A percentile compares a stretch with the other conserved stretches of the same genome.
Conservation (phyloP, 2,113 vertebrate genomes). For the Halichoeres trimaculatus region DNA sequence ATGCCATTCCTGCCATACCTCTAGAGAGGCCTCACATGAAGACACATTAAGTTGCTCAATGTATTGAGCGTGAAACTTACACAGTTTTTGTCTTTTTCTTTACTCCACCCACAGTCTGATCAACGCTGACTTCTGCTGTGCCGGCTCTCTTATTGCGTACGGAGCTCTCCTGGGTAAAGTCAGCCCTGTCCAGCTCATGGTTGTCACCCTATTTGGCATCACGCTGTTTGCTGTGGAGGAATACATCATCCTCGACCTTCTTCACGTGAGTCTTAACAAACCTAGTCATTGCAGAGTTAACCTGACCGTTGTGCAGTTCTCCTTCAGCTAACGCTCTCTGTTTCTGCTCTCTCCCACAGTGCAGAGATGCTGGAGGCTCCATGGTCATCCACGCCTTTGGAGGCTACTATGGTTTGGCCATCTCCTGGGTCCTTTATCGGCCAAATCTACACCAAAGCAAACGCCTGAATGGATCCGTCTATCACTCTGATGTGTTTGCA, state of each 20-base stretch:
- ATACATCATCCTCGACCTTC: constrained; percentile 88
- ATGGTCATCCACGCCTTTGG: constrained; percentile 97
- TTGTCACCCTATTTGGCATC: constrained; percentile 94
- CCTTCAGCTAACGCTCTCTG: constrained; percentile 3
- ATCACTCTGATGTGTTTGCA: constrained; percentile 93
- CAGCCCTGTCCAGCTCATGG: constrained; percentile 92
- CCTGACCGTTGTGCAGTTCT: not conserved
- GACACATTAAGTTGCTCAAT: not conserved
- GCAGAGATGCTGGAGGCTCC: constrained; percentile 93
- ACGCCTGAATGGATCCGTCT: constrained; percentile 85
- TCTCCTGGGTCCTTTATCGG: constrained; percentile 92
- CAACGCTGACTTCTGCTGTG: constrained; percentile 96
- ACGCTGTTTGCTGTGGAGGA: constrained; percentile 93
- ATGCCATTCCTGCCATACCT: too few species aligned
- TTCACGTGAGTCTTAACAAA: constrained; percentile 88
- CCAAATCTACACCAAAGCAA: constrained; percentile 89
- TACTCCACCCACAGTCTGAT: constrained; percentile 86
- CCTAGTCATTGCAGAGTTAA: not conserved
- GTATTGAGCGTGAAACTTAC: not conserved
- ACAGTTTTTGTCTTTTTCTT: not conserved
- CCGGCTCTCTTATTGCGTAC: constrained; percentile 91
- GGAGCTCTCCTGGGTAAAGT: constrained; percentile 95
- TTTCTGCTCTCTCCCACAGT: constrained; percentile 78
- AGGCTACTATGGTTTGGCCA: constrained; percentile 93
- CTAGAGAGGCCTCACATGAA: too few species aligned